These are phyloP conservation scores for Colius striatus DNA, from an alignment of 2,113 vertebrate species.

Conservation along the genomic window DNA sequence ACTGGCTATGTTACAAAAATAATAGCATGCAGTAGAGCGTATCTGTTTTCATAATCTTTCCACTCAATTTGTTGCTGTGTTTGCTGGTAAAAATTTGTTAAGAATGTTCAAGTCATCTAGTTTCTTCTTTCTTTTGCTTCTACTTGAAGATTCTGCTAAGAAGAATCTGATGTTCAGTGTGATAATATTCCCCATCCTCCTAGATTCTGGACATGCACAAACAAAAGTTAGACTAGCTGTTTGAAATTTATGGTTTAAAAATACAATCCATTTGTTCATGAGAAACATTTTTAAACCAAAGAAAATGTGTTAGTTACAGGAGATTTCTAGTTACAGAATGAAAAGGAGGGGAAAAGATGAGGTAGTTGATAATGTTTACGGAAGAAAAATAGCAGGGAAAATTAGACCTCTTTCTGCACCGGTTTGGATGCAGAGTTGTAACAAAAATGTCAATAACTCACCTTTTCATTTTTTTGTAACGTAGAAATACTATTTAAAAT, in stretches of 20 bases:
- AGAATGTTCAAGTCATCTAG: background rate
- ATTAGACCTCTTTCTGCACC: background rate
- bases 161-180: conserved; percentile 15
- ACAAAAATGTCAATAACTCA: background rate
- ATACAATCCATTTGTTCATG: background rate
- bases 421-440: background rate
- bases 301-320: background rate
- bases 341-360: background rate
- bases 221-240: background rate
- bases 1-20: conserved; percentile 19
- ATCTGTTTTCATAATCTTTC: conserved; percentile 49
- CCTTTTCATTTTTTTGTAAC: background rate
- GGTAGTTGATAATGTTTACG: background rate
- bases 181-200: background rate
- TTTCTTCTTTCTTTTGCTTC: background rate
- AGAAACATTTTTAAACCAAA: background rate
- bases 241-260: conserved; percentile 9
- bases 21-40: background rate
- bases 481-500: background rate
- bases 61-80: background rate
- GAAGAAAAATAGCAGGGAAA: background rate
- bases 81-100: conserved; percentile 9
- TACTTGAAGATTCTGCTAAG: conserved; percentile 24
- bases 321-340: conserved; percentile 17
- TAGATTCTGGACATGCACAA: conserved; percentile 38